Percentiles rank a stretch among this genome's conserved stretches.
phyloP scores from a whole-genome alignment of 1,140 invertebrate genomes.

The Probaryconus sp. region DNA sequence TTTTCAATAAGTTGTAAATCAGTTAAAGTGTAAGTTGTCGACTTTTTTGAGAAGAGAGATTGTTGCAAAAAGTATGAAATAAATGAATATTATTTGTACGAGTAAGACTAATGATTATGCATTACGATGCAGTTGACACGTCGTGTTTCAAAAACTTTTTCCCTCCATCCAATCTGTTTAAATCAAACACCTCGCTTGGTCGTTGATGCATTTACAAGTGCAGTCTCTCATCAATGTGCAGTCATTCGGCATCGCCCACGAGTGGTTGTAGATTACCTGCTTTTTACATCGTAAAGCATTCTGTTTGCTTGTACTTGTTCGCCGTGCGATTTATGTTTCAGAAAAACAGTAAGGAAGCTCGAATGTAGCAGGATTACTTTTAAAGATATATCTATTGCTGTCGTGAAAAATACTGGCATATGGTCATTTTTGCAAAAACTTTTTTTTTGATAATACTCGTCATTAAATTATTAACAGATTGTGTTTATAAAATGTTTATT shows the following conservation, averaged over 20 bases:
- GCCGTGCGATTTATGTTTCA: constrained; percentile 62
- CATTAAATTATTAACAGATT: no score
- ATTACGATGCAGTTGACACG: constrained; percentile 49
- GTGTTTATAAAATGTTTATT: no score
- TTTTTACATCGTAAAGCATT: constrained; percentile 63
- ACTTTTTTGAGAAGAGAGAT: no score
- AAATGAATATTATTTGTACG: not conserved
- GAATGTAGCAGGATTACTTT: constrained; percentile 13
- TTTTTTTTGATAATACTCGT: no score
- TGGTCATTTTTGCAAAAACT: no score
- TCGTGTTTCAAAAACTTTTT: constrained; percentile 45
- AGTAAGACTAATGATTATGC: constrained; percentile 48
- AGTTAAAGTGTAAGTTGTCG: no score
- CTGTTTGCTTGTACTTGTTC: constrained; percentile 54
- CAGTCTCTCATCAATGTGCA: constrained; percentile 45
- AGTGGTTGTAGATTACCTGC: constrained; percentile 63
- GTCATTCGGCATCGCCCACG: constrained; percentile 59
- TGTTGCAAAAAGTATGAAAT: no score
- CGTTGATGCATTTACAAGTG: constrained; percentile 24
- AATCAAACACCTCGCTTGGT: constrained; percentile 41
- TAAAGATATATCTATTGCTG: constrained; percentile 18
- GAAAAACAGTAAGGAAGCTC: constrained; percentile 66
- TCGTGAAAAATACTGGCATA: no score
- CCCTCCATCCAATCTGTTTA: constrained; percentile 49
- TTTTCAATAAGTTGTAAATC: no score